Base-by-base conservation (phyloP, 2,113 vertebrate genomes). In the Coryphaenoides rupestris region DNA sequence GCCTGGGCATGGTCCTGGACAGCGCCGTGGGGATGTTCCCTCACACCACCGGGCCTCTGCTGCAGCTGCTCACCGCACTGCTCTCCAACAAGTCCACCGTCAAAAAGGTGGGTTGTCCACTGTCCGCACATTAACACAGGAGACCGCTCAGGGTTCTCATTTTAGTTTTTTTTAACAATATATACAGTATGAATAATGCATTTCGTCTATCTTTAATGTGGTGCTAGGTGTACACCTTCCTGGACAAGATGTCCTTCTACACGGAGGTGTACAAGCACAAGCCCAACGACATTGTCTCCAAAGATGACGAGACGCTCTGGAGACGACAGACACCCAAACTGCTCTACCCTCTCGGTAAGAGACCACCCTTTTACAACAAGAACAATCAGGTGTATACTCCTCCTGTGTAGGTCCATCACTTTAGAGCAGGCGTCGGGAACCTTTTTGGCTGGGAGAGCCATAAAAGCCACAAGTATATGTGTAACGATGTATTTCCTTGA, bases 231-330 rank as follows among this genome's bases (percentile, higher is more conserved):
- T 98, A 98, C 82, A 98, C 88, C 69, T 96, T 98, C 81, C 86
- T 98, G 84, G 95, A 98, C 78, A 98, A 98, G 85, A 98, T 98
- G 97, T 96, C 93, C 3, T 96, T 94, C 83, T 99, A 95, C 69
- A 98, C 96, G 0, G 95, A 98, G 73, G 82, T 95, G 57, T 95
- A 95, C 87, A 98, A 97, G 70, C 93, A 94, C 55, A 98, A 94
- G 63, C 95, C 97, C 15, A 88, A 87, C 0, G 96, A 98, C 9
- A 89, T 99, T 47, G 58, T 96, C 65, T 93, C 95, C 22, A 93
- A 94, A 0, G 95, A 98, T 21, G 97, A 99, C 0, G 96, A 95
- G 78, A 98, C 95, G 0, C 84, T 98, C 21, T 99, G 97, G 97
- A 90, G 91, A 68, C 94, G 94, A 63, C 94, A 92, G 72, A 82